Conservation (phyloP, 2,113 vertebrate genomes). For the Coptodon bakossiorum region DNA sequence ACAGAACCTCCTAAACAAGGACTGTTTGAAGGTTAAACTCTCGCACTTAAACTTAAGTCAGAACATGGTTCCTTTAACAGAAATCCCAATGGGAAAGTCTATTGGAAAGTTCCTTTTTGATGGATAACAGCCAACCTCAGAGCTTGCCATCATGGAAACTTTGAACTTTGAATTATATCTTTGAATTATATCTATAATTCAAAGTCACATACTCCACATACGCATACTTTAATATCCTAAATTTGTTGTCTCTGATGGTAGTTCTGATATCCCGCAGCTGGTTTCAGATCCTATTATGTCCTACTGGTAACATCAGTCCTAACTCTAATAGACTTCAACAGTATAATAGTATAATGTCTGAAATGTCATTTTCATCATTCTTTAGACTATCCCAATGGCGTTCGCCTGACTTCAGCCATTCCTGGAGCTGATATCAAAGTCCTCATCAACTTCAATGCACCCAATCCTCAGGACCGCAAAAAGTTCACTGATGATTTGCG, state of each 20-base stretch:
- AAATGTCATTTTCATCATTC: background rate
- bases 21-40: background rate
- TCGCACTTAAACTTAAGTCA: background rate
- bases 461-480: constrained; percentile 96
- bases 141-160: background rate
- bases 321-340: background rate
- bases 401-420: constrained; percentile 89
- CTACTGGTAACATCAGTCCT: background rate
- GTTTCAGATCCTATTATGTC: background rate
- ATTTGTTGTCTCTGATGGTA: background rate
- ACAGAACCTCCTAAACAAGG: background rate
- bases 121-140: background rate
- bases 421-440: constrained; percentile 94
- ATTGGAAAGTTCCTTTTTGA: background rate
- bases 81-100: background rate
- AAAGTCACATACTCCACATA: background rate
- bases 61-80: background rate
- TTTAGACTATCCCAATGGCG: constrained; percentile 93
- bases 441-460: constrained; percentile 97
- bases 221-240: background rate
- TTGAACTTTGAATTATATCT: background rate
- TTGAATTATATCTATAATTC: background rate
- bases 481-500: constrained; percentile 96
- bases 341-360: background rate
- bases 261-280: background rate